Conservation (phyloP, 1,140 invertebrate genomes). For the Ceratina japonica region DNA sequence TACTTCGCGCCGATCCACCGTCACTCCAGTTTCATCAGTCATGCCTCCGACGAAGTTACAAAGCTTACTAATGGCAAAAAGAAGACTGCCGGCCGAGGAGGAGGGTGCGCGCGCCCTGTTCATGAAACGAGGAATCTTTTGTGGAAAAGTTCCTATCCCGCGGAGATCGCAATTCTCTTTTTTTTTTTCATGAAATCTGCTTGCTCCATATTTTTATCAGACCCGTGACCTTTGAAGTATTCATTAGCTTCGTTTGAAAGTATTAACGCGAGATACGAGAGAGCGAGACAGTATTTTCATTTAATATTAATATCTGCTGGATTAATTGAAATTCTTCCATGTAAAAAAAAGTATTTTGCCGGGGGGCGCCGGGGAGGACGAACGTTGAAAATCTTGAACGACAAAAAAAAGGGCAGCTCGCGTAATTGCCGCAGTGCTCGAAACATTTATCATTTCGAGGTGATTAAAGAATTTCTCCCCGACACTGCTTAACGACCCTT, state of each 20-base stretch:
- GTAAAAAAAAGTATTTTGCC: not conserved
- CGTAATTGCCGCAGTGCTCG: slow-evolving; percentile 1
- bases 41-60: slow-evolving; percentile 8
- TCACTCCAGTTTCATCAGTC: slow-evolving; percentile 22
- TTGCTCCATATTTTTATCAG: no score
- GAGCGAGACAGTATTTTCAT: no score
- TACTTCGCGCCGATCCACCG: not conserved
- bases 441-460: slow-evolving; percentile 20
- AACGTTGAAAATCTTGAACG: not conserved
- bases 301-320: no score
- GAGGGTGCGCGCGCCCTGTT: not conserved
- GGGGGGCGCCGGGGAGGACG: not conserved
- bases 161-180: no score
- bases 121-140: not conserved
- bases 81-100: not conserved
- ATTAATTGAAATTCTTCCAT: no score
- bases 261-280: no score
- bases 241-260: no score
- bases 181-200: no score
- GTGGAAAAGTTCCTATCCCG: no score
- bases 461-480: slow-evolving; percentile 33
- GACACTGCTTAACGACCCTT: not conserved
- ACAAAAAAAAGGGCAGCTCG: not conserved
- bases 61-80: not conserved
- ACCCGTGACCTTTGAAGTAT: no score